Evolutionary conservation across 2,113 vertebrate species (phyloP).

Genomic region (Pseudorasbora parva): DNA sequence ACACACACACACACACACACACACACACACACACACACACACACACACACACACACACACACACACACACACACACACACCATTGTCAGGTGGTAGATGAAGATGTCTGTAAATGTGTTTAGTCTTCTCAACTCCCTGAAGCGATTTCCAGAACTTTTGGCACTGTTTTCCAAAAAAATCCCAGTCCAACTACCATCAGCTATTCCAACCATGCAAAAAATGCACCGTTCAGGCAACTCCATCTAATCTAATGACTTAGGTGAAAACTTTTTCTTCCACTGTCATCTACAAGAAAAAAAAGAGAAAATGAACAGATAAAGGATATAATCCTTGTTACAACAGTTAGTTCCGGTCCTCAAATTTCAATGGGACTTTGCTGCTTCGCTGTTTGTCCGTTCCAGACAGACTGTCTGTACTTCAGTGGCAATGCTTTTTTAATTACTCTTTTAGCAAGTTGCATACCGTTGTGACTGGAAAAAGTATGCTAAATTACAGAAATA

Average conservation of each 20-base stretch:
- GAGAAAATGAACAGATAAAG: constrained; percentile 5
- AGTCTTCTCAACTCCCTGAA: constrained; percentile 25
- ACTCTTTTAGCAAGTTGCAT: neutral
- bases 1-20: constrained; percentile 19
- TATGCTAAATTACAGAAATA: too few relatives aligned
- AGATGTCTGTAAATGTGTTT: constrained; percentile 30
- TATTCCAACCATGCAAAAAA: constrained; percentile 51
- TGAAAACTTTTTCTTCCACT: constrained; percentile 31
- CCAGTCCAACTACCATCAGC: constrained; percentile 38
- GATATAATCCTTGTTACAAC: neutral
- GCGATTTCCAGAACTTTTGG: constrained; percentile 42
- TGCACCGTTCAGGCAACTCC: constrained; percentile 25
- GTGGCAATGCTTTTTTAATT: neutral
- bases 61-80: constrained; percentile 25
- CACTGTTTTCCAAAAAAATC: constrained; percentile 24
- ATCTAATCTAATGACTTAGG: constrained; percentile 25
- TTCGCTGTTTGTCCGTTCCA: neutral
- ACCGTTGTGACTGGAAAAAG: too few relatives aligned
- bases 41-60: constrained; percentile 15
- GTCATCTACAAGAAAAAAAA: neutral
- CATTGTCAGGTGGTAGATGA: neutral
- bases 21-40: constrained; percentile 29
- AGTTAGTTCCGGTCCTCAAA: neutral
- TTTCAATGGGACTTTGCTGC: neutral
- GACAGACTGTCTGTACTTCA: neutral